phyloP scores from a whole-genome alignment of 2,888 invertebrate genomes.

The Saturnia japonica region DNA sequence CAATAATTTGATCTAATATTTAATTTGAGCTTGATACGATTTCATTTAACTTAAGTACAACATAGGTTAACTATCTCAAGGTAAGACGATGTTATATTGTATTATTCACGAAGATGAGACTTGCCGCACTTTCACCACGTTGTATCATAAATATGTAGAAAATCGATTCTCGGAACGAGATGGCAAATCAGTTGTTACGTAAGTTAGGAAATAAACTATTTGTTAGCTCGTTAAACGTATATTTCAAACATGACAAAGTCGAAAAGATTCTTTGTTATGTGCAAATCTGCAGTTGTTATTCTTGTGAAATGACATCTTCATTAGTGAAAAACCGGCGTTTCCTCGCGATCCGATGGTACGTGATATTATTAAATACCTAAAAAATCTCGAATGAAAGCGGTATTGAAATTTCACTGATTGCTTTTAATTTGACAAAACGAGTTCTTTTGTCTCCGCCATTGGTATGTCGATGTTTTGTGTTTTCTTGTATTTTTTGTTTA shows the following conservation, averaged over 20 bases:
- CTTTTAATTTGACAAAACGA: not conserved
- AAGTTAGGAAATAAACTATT: not conserved
- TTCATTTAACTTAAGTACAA: not conserved
- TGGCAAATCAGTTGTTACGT: not conserved
- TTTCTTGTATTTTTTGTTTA: not conserved
- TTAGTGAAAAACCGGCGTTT: slow-evolving; percentile 19
- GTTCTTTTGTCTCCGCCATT: not conserved
- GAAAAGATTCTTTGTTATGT: not conserved
- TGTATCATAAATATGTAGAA: not conserved
- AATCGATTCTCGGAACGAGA: not conserved
- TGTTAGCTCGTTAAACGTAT: not conserved
- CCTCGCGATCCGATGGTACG: slow-evolving; percentile 8
- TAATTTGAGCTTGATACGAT: not conserved
- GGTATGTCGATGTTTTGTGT: not conserved
- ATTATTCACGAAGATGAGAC: not conserved
- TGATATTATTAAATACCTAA: not conserved
- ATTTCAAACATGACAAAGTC: not conserved
- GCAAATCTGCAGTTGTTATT: slow-evolving; percentile 18
- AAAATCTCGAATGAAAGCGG: not conserved
- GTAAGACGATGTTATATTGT: not conserved
- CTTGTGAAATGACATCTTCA: slow-evolving; percentile 16
- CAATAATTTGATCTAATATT: not conserved
- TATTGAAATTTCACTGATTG: not conserved
- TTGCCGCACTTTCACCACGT: not conserved
- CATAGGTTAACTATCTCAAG: not conserved